These are phyloP conservation scores for Pelusios castaneus DNA, from an alignment of 2,113 vertebrate genomes.

Conservation along the genomic window DNA sequence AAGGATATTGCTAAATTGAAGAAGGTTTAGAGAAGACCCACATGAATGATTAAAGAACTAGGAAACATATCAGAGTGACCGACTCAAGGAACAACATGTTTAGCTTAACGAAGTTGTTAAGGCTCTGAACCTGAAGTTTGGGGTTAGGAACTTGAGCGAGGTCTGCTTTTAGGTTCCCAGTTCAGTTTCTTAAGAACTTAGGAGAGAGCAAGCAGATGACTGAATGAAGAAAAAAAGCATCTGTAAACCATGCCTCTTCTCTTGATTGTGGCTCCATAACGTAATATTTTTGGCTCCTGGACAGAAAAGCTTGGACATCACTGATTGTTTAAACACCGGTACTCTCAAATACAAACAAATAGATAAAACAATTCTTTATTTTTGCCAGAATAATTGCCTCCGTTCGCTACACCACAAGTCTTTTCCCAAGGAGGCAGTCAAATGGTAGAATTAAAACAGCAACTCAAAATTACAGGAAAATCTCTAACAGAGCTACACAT, in stretches of 20 bases:
- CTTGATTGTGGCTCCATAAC: neutral
- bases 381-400: neutral
- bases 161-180: neutral
- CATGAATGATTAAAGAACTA: neutral
- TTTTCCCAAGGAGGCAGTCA: neutral
- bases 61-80: neutral
- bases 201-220: neutral
- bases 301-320: neutral
- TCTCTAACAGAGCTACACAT: rapidly evolving
- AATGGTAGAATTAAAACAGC: neutral
- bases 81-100: neutral
- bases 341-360: neutral
- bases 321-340: neutral
- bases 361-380: neutral
- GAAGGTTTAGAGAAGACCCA: neutral
- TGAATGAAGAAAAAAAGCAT: neutral
- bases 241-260: neutral
- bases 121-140: neutral
- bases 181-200: neutral
- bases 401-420: neutral
- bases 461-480: neutral
- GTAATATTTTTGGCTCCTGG: rapidly evolving
- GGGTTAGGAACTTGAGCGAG: neutral
- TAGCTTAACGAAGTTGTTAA: neutral
- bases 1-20: neutral